Evolutionary conservation across 2,797 vertebrate genomes (phyloP).

Genomic region (Salmo trutta): DNA sequence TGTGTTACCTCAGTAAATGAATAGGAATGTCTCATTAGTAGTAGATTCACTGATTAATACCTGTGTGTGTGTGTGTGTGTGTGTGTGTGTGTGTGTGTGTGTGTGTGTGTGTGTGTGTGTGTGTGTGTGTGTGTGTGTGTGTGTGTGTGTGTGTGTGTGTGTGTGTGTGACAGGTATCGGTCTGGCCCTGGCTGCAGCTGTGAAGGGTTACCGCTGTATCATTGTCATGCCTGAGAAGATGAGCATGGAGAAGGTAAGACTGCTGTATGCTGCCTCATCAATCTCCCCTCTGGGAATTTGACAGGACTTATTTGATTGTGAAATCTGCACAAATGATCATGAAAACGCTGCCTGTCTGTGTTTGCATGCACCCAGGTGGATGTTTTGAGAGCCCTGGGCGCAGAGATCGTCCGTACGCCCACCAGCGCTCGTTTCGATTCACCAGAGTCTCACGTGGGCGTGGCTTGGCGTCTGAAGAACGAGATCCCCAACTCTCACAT

Average conservation of each 20-base stretch:
- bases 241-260: conserved; percentile 92
- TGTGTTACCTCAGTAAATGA: background rate
- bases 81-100: conserved; percentile 4
- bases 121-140: conserved; percentile 7
- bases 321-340: too few relatives aligned
- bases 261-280: background rate
- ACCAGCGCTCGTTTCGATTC: conserved; percentile 94
- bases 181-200: conserved; percentile 90
- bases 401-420: conserved; percentile 94
- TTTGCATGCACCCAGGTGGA: conserved; percentile 79
- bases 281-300: background rate
- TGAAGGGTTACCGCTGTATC: conserved; percentile 96
- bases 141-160: too few relatives aligned
- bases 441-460: conserved; percentile 94
- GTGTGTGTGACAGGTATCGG: conserved; percentile 82
- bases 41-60: background rate
- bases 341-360: background rate
- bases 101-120: background rate
- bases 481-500: conserved; percentile 95
- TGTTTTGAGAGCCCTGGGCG: conserved; percentile 89
- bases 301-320: background rate
- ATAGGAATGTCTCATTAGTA: background rate
- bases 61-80: background rate
- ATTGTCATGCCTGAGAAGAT: conserved; percentile 99
- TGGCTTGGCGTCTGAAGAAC: conserved; percentile 94